Evolutionary conservation across 2,113 vertebrate species (phyloP).

Genomic region (Grallaria varia): DNA sequence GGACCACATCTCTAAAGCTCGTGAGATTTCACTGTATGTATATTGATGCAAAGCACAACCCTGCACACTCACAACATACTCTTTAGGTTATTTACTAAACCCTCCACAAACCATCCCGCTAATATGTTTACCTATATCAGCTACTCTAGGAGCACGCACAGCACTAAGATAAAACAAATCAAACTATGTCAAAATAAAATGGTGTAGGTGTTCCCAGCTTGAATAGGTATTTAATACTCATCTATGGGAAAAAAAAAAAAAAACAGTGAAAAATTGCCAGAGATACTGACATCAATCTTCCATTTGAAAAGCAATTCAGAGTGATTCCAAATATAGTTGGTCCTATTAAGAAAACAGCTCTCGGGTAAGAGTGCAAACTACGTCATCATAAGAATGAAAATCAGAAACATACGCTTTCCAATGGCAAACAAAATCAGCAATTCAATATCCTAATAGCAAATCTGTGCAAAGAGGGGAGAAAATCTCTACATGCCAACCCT

Average conservation of each 20-base stretch:
- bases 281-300: conserved; percentile 38
- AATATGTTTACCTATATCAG: background rate
- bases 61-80: background rate
- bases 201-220: background rate
- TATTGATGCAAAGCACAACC: background rate
- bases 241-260: background rate
- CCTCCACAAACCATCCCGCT: background rate
- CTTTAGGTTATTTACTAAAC: background rate
- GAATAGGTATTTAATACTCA: background rate
- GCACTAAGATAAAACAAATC: background rate
- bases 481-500: background rate
- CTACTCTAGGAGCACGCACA: background rate
- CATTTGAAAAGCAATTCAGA: conserved; percentile 40
- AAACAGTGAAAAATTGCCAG: conserved; percentile 11
- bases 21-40: background rate
- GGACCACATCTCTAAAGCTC: background rate
- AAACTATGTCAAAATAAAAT: background rate
- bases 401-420: conserved; percentile 37
- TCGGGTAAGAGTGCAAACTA: conserved; percentile 12
- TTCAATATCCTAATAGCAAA: background rate
- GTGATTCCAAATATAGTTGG: conserved; percentile 47
- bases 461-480: background rate
- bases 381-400: conserved; percentile 29
- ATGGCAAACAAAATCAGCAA: conserved; percentile 9
- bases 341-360: conserved; percentile 32